Base-by-base conservation (phyloP, 1,140 invertebrate species). In the Glossosoma conforme region DNA sequence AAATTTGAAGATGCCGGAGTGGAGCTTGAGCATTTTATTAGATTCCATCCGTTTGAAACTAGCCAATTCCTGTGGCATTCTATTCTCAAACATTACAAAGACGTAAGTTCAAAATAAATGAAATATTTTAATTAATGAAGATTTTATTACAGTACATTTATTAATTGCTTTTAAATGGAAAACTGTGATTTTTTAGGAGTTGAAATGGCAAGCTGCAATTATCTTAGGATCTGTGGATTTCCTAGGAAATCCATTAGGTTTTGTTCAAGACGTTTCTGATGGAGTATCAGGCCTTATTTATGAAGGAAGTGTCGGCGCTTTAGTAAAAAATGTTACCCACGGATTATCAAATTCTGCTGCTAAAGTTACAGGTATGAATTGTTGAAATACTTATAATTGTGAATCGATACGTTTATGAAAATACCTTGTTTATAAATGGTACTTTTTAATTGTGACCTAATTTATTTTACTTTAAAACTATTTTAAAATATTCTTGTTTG, bases 221-320 rank as follows among this genome's bases (percentile, higher is more conserved):
- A 98, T 99, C 63, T 70, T 98, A 41, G 94, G 94, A 0, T 93
- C 95, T 0, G 90, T 97, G 19, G 96, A 99, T 70, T 98, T 98
- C 66, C 77, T 99, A 5, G 97, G 97, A 3, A 98, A 97, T 77
- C 96, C 97, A 9, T 66, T 97, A 22, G 97, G 96, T 9, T 87
- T 99, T 58, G 80, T 97, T 24, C 93, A 91, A 62, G 96, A 99
- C 72, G 84, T 99, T 13, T 88, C 91, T 20, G 94, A 98, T 74
- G 95, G 96, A 17, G 84, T 99, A 30, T 86, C 88, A 5, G 92
- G 92, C 11, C 75, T 98, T 10, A 82, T 98, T 37, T 85, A 87
- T 44, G 95, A 98, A 71, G 92, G 93, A 14, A 86, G 83, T 68
- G 85, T 98, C 9, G 85, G 85, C 25, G 91, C 89, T 20, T 74